phyloP scores from a whole-genome alignment of 2,797 vertebrate genomes.

The Acrossocheilus fasciatus region DNA sequence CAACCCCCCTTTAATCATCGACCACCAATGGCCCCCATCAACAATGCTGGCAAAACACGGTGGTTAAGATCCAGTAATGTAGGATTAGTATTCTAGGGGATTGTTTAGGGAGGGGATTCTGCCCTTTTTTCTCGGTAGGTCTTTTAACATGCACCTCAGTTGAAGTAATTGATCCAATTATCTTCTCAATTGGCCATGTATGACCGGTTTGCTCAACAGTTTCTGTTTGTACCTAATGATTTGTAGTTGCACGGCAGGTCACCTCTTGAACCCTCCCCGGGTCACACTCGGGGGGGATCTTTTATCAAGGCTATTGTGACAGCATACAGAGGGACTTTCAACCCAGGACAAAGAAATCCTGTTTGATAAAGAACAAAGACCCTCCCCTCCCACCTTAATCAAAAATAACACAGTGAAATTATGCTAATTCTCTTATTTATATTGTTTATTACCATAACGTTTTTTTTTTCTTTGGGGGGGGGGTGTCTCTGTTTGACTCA shows the following conservation, averaged over 20 bases:
- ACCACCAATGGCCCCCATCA: conserved; percentile 9
- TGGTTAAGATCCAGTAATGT: conserved; percentile 44
- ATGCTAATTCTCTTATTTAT: not conserved
- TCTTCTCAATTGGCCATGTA: conserved; percentile 54
- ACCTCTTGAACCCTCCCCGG: conserved; percentile 74
- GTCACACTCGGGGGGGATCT: conserved; percentile 54
- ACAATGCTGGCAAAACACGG: conserved; percentile 19
- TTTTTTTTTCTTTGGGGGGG: conserved; percentile 52
- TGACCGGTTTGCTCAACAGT: conserved; percentile 48
- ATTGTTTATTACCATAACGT: conserved; percentile 34
- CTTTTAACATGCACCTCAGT: conserved; percentile 15
- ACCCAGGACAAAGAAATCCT: conserved; percentile 45
- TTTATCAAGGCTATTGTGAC: conserved; percentile 52
- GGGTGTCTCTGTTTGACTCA: conserved; percentile 36
- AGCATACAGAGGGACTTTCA: not conserved
- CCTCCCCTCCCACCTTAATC: not conserved
- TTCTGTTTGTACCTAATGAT: conserved; percentile 47
- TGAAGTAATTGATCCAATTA: conserved; percentile 59
- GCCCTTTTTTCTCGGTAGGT: not conserved
- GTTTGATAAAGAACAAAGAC: conserved; percentile 29
- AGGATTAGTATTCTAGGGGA: conserved; percentile 50
- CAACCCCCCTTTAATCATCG: conserved; percentile 12
- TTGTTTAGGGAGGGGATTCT: conserved; percentile 16
- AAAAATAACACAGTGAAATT: not conserved
- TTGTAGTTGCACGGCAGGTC: conserved; percentile 51